Evolutionary conservation across 2,888 invertebrate genomes (phyloP).

Genomic region (Bursaphelenchus okinawaensis): DNA sequence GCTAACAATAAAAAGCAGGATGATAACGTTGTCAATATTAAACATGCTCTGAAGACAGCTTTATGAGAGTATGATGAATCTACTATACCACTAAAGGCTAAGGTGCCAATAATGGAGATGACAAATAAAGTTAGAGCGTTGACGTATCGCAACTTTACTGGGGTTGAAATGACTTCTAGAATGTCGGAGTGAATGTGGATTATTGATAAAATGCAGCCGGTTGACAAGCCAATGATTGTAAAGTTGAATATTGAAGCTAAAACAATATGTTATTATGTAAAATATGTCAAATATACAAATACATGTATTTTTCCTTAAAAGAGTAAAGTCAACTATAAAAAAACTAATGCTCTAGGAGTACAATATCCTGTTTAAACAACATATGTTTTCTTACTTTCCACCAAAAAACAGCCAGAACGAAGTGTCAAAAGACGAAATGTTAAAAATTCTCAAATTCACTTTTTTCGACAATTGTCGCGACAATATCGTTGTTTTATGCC

Average conservation of each 20-base stretch:
- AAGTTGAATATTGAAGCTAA: background rate
- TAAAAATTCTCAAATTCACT: no score
- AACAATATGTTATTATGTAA: background rate
- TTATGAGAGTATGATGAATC: conserved; percentile 8
- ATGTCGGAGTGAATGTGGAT: background rate
- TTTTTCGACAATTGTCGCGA: no score
- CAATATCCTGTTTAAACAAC: no score
- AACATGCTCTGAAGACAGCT: background rate
- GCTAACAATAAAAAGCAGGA: conserved; percentile 3
- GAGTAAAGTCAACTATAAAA: no score
- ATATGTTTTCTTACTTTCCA: no score
- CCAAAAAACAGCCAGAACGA: no score
- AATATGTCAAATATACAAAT: no score
- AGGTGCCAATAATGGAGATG: background rate
- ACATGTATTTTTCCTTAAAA: no score
- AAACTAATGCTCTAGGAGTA: no score
- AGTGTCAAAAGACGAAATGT: no score
- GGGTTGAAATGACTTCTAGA: background rate
- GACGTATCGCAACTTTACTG: background rate
- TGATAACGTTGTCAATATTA: background rate
- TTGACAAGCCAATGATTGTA: background rate
- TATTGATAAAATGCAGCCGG: background rate
- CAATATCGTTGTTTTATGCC: no score
- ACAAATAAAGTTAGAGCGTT: background rate
- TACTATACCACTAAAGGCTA: background rate